phyloP scores from a whole-genome alignment of 2,888 invertebrate genomes.

The Stratiomys singularior region DNA sequence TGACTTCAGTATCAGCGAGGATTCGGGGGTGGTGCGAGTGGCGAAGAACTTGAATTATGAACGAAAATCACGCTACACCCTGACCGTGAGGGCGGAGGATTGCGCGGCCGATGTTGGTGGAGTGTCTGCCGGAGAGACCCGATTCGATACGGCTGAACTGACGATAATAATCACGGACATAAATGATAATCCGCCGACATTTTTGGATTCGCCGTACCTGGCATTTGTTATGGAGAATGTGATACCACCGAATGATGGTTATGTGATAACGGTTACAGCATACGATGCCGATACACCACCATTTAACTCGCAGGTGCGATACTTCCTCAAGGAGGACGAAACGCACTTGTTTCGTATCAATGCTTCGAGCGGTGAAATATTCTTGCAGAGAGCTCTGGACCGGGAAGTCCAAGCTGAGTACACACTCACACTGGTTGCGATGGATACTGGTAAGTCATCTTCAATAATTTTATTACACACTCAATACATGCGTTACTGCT shows the following conservation, averaged over 20 bases:
- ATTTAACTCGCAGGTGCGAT: constrained; percentile 89
- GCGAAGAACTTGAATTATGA: constrained; percentile 95
- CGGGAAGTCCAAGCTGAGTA: constrained; percentile 87
- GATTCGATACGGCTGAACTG: constrained; percentile 82
- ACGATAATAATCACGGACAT: constrained; percentile 88
- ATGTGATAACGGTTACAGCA: constrained; percentile 84
- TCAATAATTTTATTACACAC: too few relatives aligned
- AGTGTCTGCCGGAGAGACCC: constrained; percentile 61
- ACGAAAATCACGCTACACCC: constrained; percentile 82
- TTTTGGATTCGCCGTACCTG: constrained; percentile 93
- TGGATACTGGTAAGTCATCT: constrained; percentile 86
- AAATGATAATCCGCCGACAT: constrained; percentile 93
- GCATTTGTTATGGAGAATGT: constrained; percentile 94
- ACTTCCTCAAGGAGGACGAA: constrained; percentile 93
- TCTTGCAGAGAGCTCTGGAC: constrained; percentile 83
- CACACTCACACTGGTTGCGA: constrained; percentile 86
- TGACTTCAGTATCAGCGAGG: constrained; percentile 92
- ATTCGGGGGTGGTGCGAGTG: constrained; percentile 89
- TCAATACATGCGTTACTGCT: too few relatives aligned
- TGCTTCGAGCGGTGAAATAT: constrained; percentile 91
- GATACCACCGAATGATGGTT: constrained; percentile 81
- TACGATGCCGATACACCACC: constrained; percentile 92
- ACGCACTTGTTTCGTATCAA: constrained; percentile 91
- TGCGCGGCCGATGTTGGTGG: constrained; percentile 75
- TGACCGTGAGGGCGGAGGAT: constrained; percentile 89